Evolutionary conservation across 2,113 vertebrate species (phyloP), one percentile per base, ranked within the genome.

Genomic region (Phasianus colchicus): DNA sequence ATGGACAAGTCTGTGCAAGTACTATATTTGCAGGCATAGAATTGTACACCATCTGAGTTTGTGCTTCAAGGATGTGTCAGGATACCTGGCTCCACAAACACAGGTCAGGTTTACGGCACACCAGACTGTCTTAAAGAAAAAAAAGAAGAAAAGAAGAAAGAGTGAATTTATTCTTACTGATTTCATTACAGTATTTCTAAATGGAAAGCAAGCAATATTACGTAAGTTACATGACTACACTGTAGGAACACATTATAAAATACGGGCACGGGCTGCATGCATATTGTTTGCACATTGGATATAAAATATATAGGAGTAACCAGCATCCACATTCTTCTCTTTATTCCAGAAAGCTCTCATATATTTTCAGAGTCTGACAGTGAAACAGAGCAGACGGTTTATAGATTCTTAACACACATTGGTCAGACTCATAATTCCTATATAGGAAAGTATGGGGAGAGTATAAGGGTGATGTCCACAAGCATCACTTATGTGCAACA

Each of bases 241-340:
- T 58, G 6, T 27, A 67, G 60, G 9, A 45, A 54, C 7, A 4
- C 47, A 32, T 70, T 5, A n/a, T n/a, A 66, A 93, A 85, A 58
- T 25, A 66, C 0, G 4, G 4, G 2, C 60, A 52, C 0, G 0
- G 25, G 22, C 38, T 52, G 30, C 9, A 19, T 15, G 2, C 18
- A 3, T 70, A 45, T n/a, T 6, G 20, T 32, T 27, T 32, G 16
- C 11, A 34, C 10, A 10, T 7, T 38, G 15, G 10, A 6, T 32
- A n/a, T 50, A 8, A 63, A n/a, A 54, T 8, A 2, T 20, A 24
- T 21, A 58, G 76, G 58, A 78, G 27, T 21, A 73, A 54, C 9
- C 15, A 9, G 2, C 4, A 4, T 71, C 3, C 22, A 1, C 4
- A 8, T 42, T 80, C 71, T 77, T 24, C 9, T 38, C 32, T 42